Base-by-base conservation (phyloP, 2,888 invertebrate species). In the Protophormia terraenovae region DNA sequence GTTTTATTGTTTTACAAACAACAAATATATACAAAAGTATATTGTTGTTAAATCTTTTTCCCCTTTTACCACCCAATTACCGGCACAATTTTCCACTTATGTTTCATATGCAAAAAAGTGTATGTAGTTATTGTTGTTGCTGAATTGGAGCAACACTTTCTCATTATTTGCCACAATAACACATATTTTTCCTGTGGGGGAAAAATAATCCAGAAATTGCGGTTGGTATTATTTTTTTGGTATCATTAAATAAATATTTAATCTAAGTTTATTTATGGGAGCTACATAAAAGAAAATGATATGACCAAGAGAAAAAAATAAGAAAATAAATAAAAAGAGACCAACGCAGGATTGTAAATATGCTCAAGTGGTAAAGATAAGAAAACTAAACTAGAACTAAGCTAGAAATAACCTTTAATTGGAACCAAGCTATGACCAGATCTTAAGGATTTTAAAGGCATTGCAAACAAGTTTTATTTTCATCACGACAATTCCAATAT, bases 81-180 rank as follows among this genome's bases (percentile, higher is more conserved):
- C 29, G n/a, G 24, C 22, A 64, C 24, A 64, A 12, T 41, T 64
- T 38, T 14, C n/a, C 19, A 27, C 8, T 22, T 22, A 29, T 22
- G 14, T 45, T 72, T 55, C 62, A 38, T 50, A 50, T 50, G 47
- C 8, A 67, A 73, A 71, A 32, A 22, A 41, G n/a, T n/a, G n/a
- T 38, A 8, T 38, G 38, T 38, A 12, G 32, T 32, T 32, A 6
- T 16, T 66, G 27, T 80, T 67, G 55, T 12, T 50, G 55, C 19
- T 35, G 58, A 79, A 71, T 50, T 71, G 64, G 73, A 81, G 73
- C 73, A 81, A 75, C 73, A 80, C 58, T 81, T 81, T 81, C 58
- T 58, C 67, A 81, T 58, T 81, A 53, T 67, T 72, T 50, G 29
- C 73, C 58, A 47, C 66, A 73, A 66, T 35, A 80, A 66, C 27